phyloP scores from a whole-genome alignment of 2,888 invertebrate species.

The Frankliniella intonsa region DNA sequence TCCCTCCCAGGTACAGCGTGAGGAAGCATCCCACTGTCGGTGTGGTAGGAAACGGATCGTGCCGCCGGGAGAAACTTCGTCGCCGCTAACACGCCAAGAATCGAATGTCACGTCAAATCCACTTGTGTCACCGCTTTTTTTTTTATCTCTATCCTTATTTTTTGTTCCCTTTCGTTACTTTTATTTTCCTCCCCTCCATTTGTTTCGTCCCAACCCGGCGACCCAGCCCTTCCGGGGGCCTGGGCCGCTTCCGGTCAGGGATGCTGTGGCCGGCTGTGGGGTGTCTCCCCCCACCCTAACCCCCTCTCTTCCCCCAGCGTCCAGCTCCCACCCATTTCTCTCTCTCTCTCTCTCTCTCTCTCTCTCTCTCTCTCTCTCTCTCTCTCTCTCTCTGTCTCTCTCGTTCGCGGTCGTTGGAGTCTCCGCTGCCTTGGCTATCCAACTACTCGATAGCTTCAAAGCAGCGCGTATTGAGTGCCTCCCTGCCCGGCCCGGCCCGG shows the following conservation, averaged over 20 bases:
- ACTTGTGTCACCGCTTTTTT: too few species aligned
- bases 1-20: too few species aligned
- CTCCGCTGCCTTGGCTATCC: not conserved
- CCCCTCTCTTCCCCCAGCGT: not conserved
- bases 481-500: too few species aligned
- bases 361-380: slow-evolving; percentile 7
- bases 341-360: not conserved
- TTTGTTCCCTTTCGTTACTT: not conserved
- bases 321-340: not conserved
- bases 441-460: too few species aligned
- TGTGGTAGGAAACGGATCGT: too few species aligned
- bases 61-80: too few species aligned
- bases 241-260: not conserved
- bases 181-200: not conserved
- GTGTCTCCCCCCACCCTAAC: not conserved
- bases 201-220: too few species aligned
- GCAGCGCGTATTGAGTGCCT: too few species aligned
- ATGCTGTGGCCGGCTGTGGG: not conserved
- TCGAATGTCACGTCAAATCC: too few species aligned
- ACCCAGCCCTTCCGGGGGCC: not conserved
- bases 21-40: too few species aligned
- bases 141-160: not conserved
- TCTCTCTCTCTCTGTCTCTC: slow-evolving; percentile 1
- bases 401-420: not conserved
- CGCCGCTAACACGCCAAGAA: too few species aligned